Evolutionary conservation across 1,140 invertebrate genomes (phyloP).

Genomic region (Pristionchus pacificus): DNA sequence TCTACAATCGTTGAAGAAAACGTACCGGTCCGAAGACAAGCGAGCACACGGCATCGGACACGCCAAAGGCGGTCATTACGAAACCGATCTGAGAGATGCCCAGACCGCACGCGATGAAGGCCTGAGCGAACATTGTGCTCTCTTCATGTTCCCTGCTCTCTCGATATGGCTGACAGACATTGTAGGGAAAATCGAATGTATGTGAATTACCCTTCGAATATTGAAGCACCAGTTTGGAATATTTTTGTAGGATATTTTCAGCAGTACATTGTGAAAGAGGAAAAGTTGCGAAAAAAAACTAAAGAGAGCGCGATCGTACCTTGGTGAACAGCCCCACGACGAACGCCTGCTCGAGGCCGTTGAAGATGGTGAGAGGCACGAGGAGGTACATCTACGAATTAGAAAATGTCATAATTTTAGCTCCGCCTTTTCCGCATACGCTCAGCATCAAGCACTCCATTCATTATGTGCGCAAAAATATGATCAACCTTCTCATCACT

Average conservation of each 20-base stretch:
- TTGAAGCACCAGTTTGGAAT: no score
- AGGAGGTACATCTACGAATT: constrained; percentile 76
- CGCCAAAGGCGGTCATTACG: constrained; percentile 90
- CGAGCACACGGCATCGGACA: constrained; percentile 81
- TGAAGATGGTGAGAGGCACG: constrained; percentile 90
- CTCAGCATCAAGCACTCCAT: no score
- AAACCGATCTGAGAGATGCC: constrained; percentile 85
- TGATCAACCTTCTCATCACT: no score
- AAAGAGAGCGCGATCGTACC: constrained; percentile 15
- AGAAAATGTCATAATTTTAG: no score
- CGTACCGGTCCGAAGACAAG: constrained; percentile 73
- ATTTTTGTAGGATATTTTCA: no score
- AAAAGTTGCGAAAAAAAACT: not conserved
- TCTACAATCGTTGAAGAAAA: no score
- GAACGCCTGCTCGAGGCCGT: constrained; percentile 93
- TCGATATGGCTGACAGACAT: not conserved
- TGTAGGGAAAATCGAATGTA: no score
- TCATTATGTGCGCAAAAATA: no score
- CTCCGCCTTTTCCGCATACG: no score
- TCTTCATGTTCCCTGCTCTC: constrained; percentile 5
- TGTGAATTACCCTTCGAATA: no score
- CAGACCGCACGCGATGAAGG: constrained; percentile 83
- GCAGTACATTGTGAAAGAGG: not conserved
- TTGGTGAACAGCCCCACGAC: constrained; percentile 84
- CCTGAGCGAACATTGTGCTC: constrained; percentile 64